Evolutionary conservation across 2,888 invertebrate genomes (phyloP).

Genomic region (Xestia ashworthii): DNA sequence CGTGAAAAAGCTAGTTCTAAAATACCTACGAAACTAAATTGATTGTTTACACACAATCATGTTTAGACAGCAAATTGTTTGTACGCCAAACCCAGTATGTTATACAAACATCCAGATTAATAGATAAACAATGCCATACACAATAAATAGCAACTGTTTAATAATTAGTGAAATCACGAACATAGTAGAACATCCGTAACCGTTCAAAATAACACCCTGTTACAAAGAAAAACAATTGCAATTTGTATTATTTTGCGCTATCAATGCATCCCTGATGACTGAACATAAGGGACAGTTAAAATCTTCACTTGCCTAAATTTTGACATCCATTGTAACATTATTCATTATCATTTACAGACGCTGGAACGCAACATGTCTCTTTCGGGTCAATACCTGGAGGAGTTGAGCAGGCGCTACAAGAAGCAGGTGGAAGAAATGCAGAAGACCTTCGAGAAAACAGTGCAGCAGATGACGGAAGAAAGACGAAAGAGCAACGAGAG

Average conservation of each 20-base stretch:
- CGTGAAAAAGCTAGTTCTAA: not conserved
- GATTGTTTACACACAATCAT: not conserved
- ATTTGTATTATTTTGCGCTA: not conserved
- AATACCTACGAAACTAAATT: not conserved
- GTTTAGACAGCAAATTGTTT: not conserved
- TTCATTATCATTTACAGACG: slow-evolving; percentile 90
- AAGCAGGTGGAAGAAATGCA: slow-evolving; percentile 99
- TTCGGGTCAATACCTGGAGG: slow-evolving; percentile 98
- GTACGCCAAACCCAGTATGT: not conserved
- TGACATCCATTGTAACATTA: slow-evolving; percentile 3
- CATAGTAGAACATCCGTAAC: not conserved
- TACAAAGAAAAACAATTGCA: not conserved
- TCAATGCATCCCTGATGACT: not conserved
- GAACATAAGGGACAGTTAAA: not conserved
- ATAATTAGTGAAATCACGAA: not conserved
- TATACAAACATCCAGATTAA: slow-evolving; percentile 3
- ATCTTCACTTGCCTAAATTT: too few species aligned
- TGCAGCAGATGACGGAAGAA: slow-evolving; percentile 93
- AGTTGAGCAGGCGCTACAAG: slow-evolving; percentile 98
- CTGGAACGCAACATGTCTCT: slow-evolving; percentile 99
- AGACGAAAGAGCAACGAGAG: slow-evolving; percentile 92
- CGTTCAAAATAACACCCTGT: not conserved
- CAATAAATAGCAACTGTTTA: not conserved
- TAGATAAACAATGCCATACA: not conserved
- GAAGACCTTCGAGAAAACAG: slow-evolving; percentile 94